A percentile compares a stretch with the other conserved stretches of the same genome.
Conservation (phyloP, 2,888 invertebrate species). For the Eutolmus rufibarbis region DNA sequence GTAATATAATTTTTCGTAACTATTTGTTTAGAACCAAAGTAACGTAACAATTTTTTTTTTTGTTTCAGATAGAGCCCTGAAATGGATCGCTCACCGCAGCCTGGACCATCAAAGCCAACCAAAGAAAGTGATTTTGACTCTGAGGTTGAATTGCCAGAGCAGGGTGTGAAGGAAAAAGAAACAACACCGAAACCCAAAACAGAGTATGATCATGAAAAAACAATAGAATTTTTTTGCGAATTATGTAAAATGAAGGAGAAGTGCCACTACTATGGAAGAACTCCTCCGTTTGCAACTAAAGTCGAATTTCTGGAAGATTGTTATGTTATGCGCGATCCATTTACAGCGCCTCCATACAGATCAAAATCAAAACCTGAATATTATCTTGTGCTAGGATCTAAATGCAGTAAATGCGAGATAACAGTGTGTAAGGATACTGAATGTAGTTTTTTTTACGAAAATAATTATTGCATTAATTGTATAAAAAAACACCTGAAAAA, state of each 20-base stretch:
- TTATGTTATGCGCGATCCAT: slow-evolving; percentile 87
- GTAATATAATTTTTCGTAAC: too few relatives aligned
- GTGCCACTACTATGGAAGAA: slow-evolving; percentile 77
- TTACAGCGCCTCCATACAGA: slow-evolving; percentile 68
- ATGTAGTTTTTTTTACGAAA: slow-evolving; percentile 82
- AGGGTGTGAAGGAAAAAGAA: not conserved
- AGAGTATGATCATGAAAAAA: slow-evolving; percentile 37
- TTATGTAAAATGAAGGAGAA: slow-evolving; percentile 73
- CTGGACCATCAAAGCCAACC: not conserved
- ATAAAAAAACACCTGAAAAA: slow-evolving; percentile 66
- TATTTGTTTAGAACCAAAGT: not conserved
- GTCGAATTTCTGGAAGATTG: slow-evolving; percentile 74
- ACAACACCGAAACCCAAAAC: not conserved
- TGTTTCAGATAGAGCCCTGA: not conserved
- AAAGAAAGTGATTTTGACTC: not conserved
- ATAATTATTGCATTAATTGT: slow-evolving; percentile 78
- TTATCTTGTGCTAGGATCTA: slow-evolving; percentile 74
- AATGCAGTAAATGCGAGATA: slow-evolving; percentile 74
- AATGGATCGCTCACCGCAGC: not conserved
- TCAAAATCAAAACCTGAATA: slow-evolving; percentile 72
- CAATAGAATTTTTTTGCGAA: slow-evolving; percentile 66
- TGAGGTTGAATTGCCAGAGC: not conserved
- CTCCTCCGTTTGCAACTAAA: slow-evolving; percentile 76
- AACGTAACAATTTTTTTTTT: not conserved
- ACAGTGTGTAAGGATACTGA: slow-evolving; percentile 75